Conservation (phyloP, 2,888 invertebrate species). For the Drosophila austrosaltans region DNA sequence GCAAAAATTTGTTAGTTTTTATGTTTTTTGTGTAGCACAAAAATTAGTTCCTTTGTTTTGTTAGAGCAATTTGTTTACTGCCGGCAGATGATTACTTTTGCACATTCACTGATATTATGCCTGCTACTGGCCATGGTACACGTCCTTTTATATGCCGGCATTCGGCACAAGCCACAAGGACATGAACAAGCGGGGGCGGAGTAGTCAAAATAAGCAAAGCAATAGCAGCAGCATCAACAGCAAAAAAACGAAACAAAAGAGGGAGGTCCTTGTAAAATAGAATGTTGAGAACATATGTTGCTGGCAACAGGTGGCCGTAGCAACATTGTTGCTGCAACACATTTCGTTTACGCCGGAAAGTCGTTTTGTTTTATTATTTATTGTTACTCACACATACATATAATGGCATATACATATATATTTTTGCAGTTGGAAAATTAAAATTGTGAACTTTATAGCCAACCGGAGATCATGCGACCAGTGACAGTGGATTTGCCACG, state of each 20-base stretch:
- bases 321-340: conserved; percentile 25
- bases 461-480: conserved; percentile 89
- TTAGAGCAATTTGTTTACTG: conserved; percentile 18
- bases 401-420: conserved; percentile 25
- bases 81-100: conserved; percentile 55
- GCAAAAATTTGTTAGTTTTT: conserved; percentile 9
- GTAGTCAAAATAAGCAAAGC: neutral
- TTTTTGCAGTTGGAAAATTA: conserved; percentile 4
- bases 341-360: conserved; percentile 10
- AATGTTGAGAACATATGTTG: conserved; percentile 39
- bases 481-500: conserved; percentile 90
- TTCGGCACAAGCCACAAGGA: conserved; percentile 61
- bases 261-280: conserved; percentile 10
- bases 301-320: conserved; percentile 36
- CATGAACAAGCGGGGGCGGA: neutral
- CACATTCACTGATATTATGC: conserved; percentile 74
- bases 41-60: conserved; percentile 29
- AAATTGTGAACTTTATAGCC: conserved; percentile 85
- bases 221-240: conserved; percentile 32
- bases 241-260: conserved; percentile 21
- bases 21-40: neutral
- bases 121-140: conserved; percentile 63
- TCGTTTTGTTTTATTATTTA: conserved; percentile 43
- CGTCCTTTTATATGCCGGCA: conserved; percentile 81
- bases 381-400: conserved; percentile 54